A percentile compares a stretch with the other conserved stretches of the same genome.
Evolutionary conservation across 2,888 invertebrate genomes (phyloP).

Genomic region (Andrena minutula): DNA sequence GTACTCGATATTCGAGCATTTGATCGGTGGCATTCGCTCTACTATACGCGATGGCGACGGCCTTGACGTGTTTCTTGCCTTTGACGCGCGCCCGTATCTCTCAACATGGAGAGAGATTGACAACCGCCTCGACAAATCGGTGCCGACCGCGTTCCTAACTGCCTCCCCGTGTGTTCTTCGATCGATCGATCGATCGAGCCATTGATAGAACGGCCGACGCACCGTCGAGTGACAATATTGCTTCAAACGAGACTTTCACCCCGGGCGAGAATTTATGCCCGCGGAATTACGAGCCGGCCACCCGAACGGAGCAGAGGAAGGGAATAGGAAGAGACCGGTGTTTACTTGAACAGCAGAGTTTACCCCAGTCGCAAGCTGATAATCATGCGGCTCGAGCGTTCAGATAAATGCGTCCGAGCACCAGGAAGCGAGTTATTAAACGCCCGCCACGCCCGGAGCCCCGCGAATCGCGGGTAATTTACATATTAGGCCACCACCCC

Average conservation of each 20-base stretch:
- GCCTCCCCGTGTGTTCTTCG: conserved; percentile 51
- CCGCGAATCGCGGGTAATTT: conserved; percentile 38
- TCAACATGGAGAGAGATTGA: conserved; percentile 84
- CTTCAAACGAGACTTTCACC: background rate
- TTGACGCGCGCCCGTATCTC: conserved; percentile 68
- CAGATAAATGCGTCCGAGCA: conserved; percentile 37
- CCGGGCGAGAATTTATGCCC: background rate
- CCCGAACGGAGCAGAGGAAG: background rate
- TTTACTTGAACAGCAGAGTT: background rate
- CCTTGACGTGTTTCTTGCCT: conserved; percentile 68
- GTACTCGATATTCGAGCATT: conserved; percentile 46
- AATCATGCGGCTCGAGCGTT: background rate
- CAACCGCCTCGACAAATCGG: conserved; percentile 76
- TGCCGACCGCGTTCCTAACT: conserved; percentile 81
- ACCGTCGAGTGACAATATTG: conserved; percentile 9
- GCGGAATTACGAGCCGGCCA: too few species aligned
- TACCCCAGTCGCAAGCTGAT: background rate
- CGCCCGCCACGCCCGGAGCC: conserved; percentile 39
- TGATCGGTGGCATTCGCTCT: conserved; percentile 61
- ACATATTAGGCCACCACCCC: conserved; percentile 45
- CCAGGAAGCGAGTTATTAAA: conserved; percentile 55
- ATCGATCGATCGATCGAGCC: conserved; percentile 48
- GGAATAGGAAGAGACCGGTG: background rate
- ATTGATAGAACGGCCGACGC: conserved; percentile 31
- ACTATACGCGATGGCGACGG: conserved; percentile 49